Base-by-base conservation (phyloP, 2,888 invertebrate species). In the Stomorhina lunata region DNA sequence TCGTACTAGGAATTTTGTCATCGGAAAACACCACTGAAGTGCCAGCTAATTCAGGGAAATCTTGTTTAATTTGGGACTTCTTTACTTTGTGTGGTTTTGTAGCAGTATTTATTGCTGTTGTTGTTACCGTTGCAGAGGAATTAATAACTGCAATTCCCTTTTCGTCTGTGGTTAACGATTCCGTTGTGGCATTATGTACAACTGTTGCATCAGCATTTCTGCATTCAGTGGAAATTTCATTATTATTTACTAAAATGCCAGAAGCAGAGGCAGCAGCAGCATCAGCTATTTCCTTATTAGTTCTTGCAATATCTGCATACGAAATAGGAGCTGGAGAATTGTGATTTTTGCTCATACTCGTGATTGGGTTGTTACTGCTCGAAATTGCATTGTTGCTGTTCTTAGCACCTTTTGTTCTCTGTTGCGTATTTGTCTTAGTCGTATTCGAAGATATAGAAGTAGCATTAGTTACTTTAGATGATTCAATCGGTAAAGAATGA, bases 221-320 rank as follows among this genome's bases (percentile, higher is more conserved):
- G 57, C 72, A 43, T 78, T 81, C 81, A 45, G 63, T 61, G 72
- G 81, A 68, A 45, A 68, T 72, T 68, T 66, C 71, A 72, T 77
- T 72, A 61, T 68, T 73, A 63, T 55, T 79, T 71, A 63, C 61
- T 73, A 73, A 72, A 80, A 73, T 80, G 1, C 48, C 81, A 43
- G 81, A 82, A 63, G 84, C 81, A 69, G 83, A 79, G 5, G 75
- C 83, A 4, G 81, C 78, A 20, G 72, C 80, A 40, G 83, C 84
- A 65, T 71, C 80, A 29, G 85, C 81, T 22, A 86, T 84, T 65
- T 90, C 88, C 78, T 88, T 87, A 63, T 86, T 88, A 22, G 88
- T 87, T 85, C 95, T 93, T 66, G 96, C 95, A 87, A 96, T 96
- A 88, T 96, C 96, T 0, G 96, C 96, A 92, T 96, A 97, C 12